Evolutionary conservation across 2,113 vertebrate species (phyloP), one percentile per base, ranked within the genome.

Genomic region (Murina feae): DNA sequence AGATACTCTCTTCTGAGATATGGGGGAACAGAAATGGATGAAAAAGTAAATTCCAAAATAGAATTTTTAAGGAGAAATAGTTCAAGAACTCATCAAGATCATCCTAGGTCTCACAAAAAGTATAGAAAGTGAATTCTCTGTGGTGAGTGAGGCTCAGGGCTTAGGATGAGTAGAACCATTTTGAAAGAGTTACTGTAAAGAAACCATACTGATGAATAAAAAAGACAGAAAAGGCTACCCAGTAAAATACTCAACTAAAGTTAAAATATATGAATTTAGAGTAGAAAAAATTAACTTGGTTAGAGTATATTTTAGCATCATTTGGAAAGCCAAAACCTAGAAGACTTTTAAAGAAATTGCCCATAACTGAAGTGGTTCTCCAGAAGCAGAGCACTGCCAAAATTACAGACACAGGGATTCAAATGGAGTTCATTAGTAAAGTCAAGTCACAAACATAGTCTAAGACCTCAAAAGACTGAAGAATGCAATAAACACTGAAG

Each of bases 221-320:
- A 75, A 72, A 7, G 68, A 1, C n/a, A 83, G 32, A 20, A n/a
- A 30, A 80, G 71, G 69, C 8, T 81, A 72, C 23, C 13, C 9
- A 78, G 23, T 65, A 80, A 90, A 93, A 91, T 91, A 85, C 32
- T 80, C 53, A 71, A 75, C 28, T 80, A n/a, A 74, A 94, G 12
- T 53, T 53, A 95, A 49, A 89, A 55, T 69, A 89, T 42, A 75
- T 21, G 4, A 55, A 51, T 81, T 71, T 32, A 9, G 9, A 71
- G 18, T 55, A 23, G 51, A 80, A 47, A 88, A 92, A 86, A 87
- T 35, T 55, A 90, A 63, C 28, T 28, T 83, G 25, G 32, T 17
- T 23, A 30, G 17, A 90, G 60, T 49, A 87, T 47, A 90, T 68
- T 84, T 74, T 42, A 80, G 39, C 32, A 83, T 58, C 37, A 90